Evolutionary conservation across 2,113 vertebrate species (phyloP), one percentile per base, ranked within the genome.

Genomic region (Chrysochloris asiatica): DNA sequence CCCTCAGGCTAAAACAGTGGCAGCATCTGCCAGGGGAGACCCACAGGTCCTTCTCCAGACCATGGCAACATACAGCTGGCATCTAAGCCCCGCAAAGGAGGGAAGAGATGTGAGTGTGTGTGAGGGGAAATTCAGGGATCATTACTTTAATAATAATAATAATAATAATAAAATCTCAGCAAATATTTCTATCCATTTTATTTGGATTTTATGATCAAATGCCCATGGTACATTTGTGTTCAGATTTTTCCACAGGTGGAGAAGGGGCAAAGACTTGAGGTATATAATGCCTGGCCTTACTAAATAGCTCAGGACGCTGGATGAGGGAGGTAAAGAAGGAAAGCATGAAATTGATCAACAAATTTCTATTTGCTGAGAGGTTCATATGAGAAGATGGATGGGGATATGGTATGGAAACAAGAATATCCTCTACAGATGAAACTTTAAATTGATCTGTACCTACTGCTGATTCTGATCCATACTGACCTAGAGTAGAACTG

Each of bases 21-120:
- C 97, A 97, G 97, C 98, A 98, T 98, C 98, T 98, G 99, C 98
- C 94, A 1, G 93, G 98, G 98, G 98, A 98, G 97, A 98, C 98
- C 97, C 98, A 90, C 93, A 90, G 93, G 81, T 93, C 98, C 97
- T 92, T 82, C 92, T 95, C 95, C 4, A 85, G 96, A 97, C 97
- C 94, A 92, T 76, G 21, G 94, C 96, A 96, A 94, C 73, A 16
- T 93, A 48, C 76, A 92, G 94, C 96, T 95, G 97, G 94, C 97
- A 95, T 87, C 38, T 52, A 91, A 97, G 59, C 21, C 90, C 52
- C 56, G 79, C 50, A 67, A 83, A 52, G 2, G 45, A 78, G n/a
- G 63, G 21, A 54, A 73, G 84, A 52, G 61, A n/a, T 1, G 0
- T 56, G 54, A 16, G 17, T 56, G 69, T 26, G 10, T 33, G 33